Percentiles rank a stretch among this genome's conserved stretches.
These are phyloP conservation scores for Caradrina clavipalpis DNA, from an alignment of 2,888 invertebrate genomes.

Conservation along the genomic window DNA sequence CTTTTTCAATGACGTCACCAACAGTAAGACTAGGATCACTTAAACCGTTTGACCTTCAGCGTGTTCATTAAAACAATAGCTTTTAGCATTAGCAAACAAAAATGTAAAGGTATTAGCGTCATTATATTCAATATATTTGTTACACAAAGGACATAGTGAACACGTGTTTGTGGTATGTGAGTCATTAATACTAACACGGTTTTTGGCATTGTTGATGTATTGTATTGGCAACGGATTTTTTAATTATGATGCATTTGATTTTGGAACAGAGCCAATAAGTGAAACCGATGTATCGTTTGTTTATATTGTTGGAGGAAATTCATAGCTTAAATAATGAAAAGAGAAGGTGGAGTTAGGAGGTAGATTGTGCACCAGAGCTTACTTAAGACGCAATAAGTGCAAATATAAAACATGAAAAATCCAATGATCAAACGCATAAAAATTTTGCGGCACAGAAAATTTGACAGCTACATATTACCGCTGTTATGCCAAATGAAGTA, in stretches of 20 bases:
- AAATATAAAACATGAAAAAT: not conserved
- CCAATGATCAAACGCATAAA: not conserved
- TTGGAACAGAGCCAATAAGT: conserved; percentile 83
- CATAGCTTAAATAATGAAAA: too few species aligned
- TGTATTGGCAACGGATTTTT: conserved; percentile 81
- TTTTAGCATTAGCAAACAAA: conserved; percentile 51
- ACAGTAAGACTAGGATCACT: not conserved
- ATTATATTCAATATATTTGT: conserved; percentile 74
- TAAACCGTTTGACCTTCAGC: conserved; percentile 63
- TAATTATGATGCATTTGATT: conserved; percentile 79
- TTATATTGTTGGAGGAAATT: conserved; percentile 61
- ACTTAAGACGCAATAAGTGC: not conserved
- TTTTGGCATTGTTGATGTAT: conserved; percentile 89
- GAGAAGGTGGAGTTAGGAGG: too few species aligned
- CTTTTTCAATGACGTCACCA: too few species aligned
- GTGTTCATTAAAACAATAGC: conserved; percentile 63
- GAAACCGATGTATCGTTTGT: conserved; percentile 64
- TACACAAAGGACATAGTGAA: conserved; percentile 83
- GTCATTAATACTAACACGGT: conserved; percentile 82
- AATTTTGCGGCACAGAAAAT: not conserved
- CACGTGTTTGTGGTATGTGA: conserved; percentile 90
- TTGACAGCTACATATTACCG: not conserved
- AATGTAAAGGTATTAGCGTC: conserved; percentile 55
- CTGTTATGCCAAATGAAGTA: too few species aligned
- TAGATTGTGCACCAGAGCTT: not conserved